Evolutionary conservation across 2,113 vertebrate species (phyloP).

Genomic region (Rutilus rutilus): DNA sequence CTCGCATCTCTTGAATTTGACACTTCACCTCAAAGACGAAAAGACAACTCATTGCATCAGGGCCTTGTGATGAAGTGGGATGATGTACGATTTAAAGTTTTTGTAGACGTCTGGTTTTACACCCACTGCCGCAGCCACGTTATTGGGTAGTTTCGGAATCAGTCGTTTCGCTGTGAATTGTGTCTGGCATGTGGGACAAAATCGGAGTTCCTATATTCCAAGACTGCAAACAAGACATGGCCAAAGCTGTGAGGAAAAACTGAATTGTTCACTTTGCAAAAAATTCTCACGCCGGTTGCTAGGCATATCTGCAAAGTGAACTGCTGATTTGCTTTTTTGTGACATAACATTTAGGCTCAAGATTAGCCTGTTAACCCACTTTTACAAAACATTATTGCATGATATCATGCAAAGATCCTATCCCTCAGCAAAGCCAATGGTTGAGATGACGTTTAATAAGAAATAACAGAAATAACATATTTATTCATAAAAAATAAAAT

Average conservation of each 20-base stretch:
- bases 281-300: background rate
- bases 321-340: background rate
- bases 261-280: background rate
- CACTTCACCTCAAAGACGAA: slow-evolving; percentile 62
- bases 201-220: slow-evolving; percentile 24
- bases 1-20: slow-evolving; percentile 53
- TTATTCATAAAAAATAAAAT: background rate
- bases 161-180: background rate
- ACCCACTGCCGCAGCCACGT: background rate
- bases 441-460: too few relatives aligned
- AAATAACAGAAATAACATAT: background rate
- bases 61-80: slow-evolving; percentile 52
- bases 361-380: background rate
- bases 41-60: slow-evolving; percentile 65
- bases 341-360: background rate
- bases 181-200: slow-evolving; percentile 22
- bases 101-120: slow-evolving; percentile 19
- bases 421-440: background rate
- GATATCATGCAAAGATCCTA: background rate
- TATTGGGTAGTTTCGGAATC: slow-evolving; percentile 35
- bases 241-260: background rate
- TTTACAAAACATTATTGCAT: background rate
- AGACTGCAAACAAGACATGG: slow-evolving; percentile 47
- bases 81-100: background rate
- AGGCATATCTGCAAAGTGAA: background rate